Base-by-base conservation (phyloP, 2,888 invertebrate genomes). In the Agrochola lota region DNA sequence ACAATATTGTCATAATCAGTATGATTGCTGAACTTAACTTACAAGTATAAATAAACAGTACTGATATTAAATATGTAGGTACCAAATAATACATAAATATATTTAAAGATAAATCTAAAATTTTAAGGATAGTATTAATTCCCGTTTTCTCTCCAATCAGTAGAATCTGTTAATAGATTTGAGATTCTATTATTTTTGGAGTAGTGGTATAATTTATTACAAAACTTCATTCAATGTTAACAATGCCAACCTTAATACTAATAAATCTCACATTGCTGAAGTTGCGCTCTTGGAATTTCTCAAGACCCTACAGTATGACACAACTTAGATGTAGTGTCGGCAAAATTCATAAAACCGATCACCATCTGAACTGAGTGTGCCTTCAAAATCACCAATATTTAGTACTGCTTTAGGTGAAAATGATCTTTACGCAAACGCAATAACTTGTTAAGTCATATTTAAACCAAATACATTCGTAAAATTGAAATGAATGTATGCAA, bases 11-110 rank as follows among this genome's bases (percentile, higher is more conserved):
- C 6, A 1, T 26, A 49, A 7, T 49, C 11, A 64, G 26, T 49
- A 17, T 23, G 15, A 26, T 35, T 43, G 8, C 35, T 49, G 11
- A 78, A 74, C 66, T 55, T 8, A 59, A 35, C 23, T 30, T 35
- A 74, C 26, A 77, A 49, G 11, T 66, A 23, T n/a, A 66, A 55
- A 80, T 80, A 57, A 76, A 66, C 52, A 77, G 2, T 49, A 5
- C 20, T n/a, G 40, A 15, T 49, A 60, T 66, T 23, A 60, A 11
- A 2, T 30, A 30, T 59, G 26, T 26, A 15, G 26, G 6, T 59
- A 26, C 12, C n/a, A 23, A 26, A 75, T 15, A 20, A 55, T 23
- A 8, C 57, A 55, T 9, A 52, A 52, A 23, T 72, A 26, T 60
- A 35, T 74, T 23, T 35, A 46, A 26, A 40, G 15, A 40, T 49